Base-by-base conservation (phyloP, 1,140 invertebrate genomes). In the Aphelenchoides fujianensis region DNA sequence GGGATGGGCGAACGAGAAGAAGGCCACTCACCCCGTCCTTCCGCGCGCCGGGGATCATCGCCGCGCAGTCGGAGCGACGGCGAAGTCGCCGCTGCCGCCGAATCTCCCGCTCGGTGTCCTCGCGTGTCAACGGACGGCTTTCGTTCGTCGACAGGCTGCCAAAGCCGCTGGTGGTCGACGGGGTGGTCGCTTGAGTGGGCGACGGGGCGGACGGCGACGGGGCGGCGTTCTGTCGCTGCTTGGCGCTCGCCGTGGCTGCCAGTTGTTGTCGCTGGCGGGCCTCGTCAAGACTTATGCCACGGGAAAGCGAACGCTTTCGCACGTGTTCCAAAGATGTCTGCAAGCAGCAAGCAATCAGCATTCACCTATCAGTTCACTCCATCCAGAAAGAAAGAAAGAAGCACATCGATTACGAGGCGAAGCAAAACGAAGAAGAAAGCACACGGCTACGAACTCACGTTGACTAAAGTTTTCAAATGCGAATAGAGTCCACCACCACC, bases 401-500 rank as follows among this genome's bases (percentile, higher is more conserved):
- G 53, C 30, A 12, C n/a, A n/a, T n/a, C n/a, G n/a, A n/a, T 12
- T 1, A 66, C 3, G 32, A 37, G 31, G 16, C 32, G 3, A 12
- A 32, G 23, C 5, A 36, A 66, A 66, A 35, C 32, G 16, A 66
- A 66, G 12, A 32, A 41, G n/a, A n/a, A 36, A 7, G 1, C n/a
- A 48, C 36, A 3, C 19, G 19, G 27, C 30, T 9, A 64, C 23
- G 9, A 67, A 54, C 76, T 70, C 53, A 78, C 77, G 71, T 79
- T 79, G 34, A 78, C 75, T 9, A 78, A 68, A 69, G 68, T 72
- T 53, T 78, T 78, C 67, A 78, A 79, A 68, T 78, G 77, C 53
- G 77, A 80, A 12, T 78, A 78, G 19, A 78, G 63, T n/a, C 59
- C 59, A 61, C 59, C 59, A 61, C 59, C 27, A 61, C 59, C 59